phyloP scores from a whole-genome alignment of 2,888 invertebrate genomes.

The Andrena haemorrhoa region DNA sequence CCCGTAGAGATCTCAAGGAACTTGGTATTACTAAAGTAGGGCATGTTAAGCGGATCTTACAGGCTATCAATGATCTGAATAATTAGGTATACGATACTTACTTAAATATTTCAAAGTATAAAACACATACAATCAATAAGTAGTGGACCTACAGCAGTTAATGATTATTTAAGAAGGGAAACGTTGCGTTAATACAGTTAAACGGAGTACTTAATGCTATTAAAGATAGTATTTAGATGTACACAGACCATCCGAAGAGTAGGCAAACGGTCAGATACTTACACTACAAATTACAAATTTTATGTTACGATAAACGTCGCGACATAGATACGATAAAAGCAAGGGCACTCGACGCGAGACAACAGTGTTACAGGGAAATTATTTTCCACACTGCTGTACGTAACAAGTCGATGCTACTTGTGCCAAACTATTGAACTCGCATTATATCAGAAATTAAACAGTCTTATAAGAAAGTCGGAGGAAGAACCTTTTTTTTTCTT shows the following conservation, averaged over 20 bases:
- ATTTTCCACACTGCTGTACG: constrained; percentile 34
- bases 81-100: constrained; percentile 59
- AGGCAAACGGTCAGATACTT: constrained; percentile 10
- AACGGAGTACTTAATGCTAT: constrained; percentile 8
- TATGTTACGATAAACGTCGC: constrained; percentile 9
- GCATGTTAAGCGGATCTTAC: constrained; percentile 97
- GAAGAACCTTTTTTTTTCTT: constrained; percentile 1
- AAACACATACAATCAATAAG: constrained; percentile 45
- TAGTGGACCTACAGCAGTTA: constrained; percentile 28
- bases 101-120: constrained; percentile 33
- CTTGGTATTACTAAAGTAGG: constrained; percentile 98
- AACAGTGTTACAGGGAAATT: constrained; percentile 24
- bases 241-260: constrained; percentile 9
- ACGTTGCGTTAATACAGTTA: constrained; percentile 5
- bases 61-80: constrained; percentile 94
- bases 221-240: constrained; percentile 1
- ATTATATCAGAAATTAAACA: constrained; percentile 22
- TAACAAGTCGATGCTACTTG: constrained; percentile 27
- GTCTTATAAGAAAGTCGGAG: not conserved
- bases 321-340: constrained; percentile 11
- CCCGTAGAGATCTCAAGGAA: constrained; percentile 94
- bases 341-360: constrained; percentile 8
- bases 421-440: constrained; percentile 51
- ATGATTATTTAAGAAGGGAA: constrained; percentile 19
- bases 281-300: constrained; percentile 14